These are phyloP conservation scores for Drymonia ruficornis DNA, from an alignment of 2,888 invertebrate species.

Conservation along the genomic window DNA sequence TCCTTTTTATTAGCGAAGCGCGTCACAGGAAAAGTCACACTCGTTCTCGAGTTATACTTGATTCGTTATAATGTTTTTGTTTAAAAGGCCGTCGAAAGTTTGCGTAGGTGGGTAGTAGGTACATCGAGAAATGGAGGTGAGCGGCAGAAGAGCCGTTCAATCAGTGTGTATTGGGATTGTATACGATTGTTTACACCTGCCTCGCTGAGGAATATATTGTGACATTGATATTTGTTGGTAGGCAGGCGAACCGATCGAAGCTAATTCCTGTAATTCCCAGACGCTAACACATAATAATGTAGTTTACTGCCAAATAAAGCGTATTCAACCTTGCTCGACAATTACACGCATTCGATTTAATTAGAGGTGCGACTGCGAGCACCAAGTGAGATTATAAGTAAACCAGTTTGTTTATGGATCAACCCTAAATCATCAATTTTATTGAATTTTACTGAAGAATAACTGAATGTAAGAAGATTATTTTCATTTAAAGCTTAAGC, in stretches of 20 bases:
- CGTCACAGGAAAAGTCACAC: not conserved
- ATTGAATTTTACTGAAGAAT: no score
- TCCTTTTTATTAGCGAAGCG: slow-evolving; percentile 2
- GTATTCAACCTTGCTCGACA: not conserved
- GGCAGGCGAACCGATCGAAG: not conserved
- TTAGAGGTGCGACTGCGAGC: no score
- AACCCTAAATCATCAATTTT: no score
- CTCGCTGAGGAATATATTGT: not conserved
- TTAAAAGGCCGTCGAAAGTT: not conserved
- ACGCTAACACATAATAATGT: not conserved
- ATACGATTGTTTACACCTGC: slow-evolving; percentile 2
- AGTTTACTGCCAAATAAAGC: not conserved
- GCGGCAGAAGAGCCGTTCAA: not conserved
- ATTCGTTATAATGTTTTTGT: not conserved
- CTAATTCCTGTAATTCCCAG: not conserved
- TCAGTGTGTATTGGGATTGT: not conserved
- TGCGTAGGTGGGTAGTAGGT: no score
- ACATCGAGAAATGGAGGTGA: not conserved
- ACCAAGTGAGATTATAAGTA: no score
- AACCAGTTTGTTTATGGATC: no score
- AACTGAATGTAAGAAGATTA: no score
- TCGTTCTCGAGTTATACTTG: not conserved
- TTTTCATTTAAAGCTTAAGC: no score
- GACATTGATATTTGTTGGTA: not conserved
- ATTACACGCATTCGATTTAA: not conserved